Percentiles rank a stretch among this genome's conserved stretches.
Conservation (phyloP, 2,888 invertebrate species). For the Nephrotoma appendiculata region DNA sequence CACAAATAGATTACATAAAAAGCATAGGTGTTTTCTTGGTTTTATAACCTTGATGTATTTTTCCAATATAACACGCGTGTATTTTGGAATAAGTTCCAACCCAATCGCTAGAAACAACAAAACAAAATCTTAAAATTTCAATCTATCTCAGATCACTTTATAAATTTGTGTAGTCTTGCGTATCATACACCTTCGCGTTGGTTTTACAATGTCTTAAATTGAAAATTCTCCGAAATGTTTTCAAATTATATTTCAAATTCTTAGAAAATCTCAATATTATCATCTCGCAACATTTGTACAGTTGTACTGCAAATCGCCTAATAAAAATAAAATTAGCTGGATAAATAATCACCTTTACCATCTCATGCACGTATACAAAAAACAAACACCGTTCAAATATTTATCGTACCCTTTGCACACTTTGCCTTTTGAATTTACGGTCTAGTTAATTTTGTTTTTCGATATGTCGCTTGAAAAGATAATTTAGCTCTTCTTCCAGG, state of each 20-base stretch:
- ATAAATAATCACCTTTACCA: not conserved
- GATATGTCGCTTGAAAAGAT: not conserved
- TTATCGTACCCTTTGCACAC: not conserved
- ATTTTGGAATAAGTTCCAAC: too few relatives aligned
- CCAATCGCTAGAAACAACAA: too few relatives aligned
- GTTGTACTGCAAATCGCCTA: not conserved
- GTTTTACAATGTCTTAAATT: not conserved
- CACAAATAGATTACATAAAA: too few relatives aligned
- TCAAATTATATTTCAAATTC: not conserved
- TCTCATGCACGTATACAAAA: too few relatives aligned
- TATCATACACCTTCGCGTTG: not conserved
- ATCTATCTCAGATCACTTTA: not conserved
- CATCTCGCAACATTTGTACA: not conserved
- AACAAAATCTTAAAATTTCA: not conserved
- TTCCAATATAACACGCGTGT: too few relatives aligned
- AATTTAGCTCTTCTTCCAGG: not conserved
- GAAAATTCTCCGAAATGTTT: not conserved
- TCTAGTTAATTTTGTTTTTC: not conserved
- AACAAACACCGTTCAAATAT: not conserved
- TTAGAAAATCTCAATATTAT: not conserved
- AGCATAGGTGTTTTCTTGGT: too few relatives aligned
- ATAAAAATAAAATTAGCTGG: not conserved
- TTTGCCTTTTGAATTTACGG: not conserved
- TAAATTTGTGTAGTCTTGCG: not conserved
- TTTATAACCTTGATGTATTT: too few relatives aligned